phyloP scores from a whole-genome alignment of 2,797 vertebrate species.

The Hypotaenidia philippensis region DNA sequence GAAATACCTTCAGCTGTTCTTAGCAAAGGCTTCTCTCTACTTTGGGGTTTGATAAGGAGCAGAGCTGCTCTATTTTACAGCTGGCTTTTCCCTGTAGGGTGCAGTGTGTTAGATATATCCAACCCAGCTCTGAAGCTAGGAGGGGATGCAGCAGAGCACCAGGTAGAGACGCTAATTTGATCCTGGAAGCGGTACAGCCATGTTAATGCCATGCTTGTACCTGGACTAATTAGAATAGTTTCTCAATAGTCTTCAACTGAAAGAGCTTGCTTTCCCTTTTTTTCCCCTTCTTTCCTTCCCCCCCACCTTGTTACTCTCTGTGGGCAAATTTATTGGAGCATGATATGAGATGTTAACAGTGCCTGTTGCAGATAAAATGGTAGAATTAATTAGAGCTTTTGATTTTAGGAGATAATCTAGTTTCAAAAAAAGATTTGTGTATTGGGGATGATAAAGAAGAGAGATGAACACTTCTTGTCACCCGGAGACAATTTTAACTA shows the following conservation, averaged over 20 bases:
- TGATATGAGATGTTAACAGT: slow-evolving; percentile 59
- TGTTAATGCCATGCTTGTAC: not conserved
- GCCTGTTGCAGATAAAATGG: slow-evolving; percentile 51
- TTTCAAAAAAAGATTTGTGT: slow-evolving; percentile 32
- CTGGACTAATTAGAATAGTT: slow-evolving; percentile 2
- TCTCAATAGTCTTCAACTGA: not conserved
- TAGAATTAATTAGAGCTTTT: slow-evolving; percentile 66
- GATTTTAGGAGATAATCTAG: slow-evolving; percentile 49
- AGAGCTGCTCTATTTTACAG: not conserved
- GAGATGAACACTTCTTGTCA: not conserved
- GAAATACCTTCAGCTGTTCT: not conserved
- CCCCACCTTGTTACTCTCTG: slow-evolving; percentile 44
- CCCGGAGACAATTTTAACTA: slow-evolving; percentile 9
- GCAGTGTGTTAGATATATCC: not conserved
- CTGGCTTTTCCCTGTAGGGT: not conserved
- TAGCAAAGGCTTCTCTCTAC: not conserved
- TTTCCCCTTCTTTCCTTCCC: not conserved
- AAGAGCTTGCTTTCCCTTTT: not conserved
- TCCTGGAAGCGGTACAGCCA: not conserved
- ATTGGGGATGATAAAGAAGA: not conserved
- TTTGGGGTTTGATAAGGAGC: not conserved
- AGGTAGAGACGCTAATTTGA: not conserved
- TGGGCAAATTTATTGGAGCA: slow-evolving; percentile 69
- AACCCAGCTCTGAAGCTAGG: not conserved
- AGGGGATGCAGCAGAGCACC: not conserved